Conservation (phyloP, 2,888 invertebrate species). For the Aleiodes testaceus region DNA sequence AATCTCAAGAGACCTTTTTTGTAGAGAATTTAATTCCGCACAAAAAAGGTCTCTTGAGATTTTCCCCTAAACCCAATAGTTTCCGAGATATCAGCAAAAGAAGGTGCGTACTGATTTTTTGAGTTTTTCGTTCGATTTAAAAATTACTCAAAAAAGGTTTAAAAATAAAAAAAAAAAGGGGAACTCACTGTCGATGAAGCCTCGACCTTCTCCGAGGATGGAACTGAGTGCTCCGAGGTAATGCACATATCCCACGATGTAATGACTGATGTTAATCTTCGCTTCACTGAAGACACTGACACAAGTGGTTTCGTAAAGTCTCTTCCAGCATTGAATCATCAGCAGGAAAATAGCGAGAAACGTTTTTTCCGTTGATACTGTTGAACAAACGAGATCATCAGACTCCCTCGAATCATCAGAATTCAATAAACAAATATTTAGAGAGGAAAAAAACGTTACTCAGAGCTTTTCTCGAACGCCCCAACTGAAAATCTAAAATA, state of each 20-base stretch:
- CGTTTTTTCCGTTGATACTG: constrained; percentile 78
- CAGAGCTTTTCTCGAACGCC: constrained; percentile 67
- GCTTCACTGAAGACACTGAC: constrained; percentile 87
- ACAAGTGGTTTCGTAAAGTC: constrained; percentile 87
- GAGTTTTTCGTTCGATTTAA: too few species aligned
- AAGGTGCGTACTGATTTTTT: too few species aligned
- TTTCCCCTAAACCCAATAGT: too few species aligned
- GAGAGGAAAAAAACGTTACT: constrained; percentile 71
- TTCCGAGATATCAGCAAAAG: too few species aligned
- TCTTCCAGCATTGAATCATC: constrained; percentile 81
- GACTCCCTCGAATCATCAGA: neutral
- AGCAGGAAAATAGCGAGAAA: constrained; percentile 78
- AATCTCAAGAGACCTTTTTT: too few species aligned
- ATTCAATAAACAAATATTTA: neutral
- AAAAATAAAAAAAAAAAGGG: constrained; percentile 13
- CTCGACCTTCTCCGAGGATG: constrained; percentile 81
- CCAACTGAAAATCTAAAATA: constrained; percentile 73
- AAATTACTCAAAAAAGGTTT: too few species aligned
- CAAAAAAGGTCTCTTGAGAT: too few species aligned
- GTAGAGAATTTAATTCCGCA: too few species aligned
- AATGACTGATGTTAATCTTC: constrained; percentile 87
- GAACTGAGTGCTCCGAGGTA: constrained; percentile 82
- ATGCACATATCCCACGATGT: constrained; percentile 84
- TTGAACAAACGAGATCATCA: constrained; percentile 57
- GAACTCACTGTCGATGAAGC: constrained; percentile 75